Percentiles rank a stretch among this genome's conserved stretches.
Conservation (phyloP, 1,140 invertebrate genomes). For the Aphelenchoides fujianensis region DNA sequence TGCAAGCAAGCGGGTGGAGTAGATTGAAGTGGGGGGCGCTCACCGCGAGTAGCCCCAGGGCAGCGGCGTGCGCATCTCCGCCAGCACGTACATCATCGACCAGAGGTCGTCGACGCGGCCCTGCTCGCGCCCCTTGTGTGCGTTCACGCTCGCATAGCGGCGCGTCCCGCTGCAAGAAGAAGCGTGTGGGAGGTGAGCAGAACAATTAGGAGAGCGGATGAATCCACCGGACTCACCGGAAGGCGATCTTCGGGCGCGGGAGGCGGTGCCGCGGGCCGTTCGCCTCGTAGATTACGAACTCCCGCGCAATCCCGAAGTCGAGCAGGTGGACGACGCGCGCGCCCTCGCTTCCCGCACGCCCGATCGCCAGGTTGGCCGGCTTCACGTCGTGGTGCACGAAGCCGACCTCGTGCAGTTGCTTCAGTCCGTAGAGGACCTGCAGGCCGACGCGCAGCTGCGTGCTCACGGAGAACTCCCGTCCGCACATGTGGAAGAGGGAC, state of each 20-base stretch:
- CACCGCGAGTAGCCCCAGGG: constrained; percentile 76
- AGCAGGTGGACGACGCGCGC: constrained; percentile 81
- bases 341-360: constrained; percentile 27
- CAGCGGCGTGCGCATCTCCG: constrained; percentile 94
- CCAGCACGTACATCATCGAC: constrained; percentile 98
- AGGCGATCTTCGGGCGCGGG: constrained; percentile 88
- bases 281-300: constrained; percentile 70
- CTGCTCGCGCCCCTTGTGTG: constrained; percentile 83
- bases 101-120: constrained; percentile 79
- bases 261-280: too few relatives aligned
- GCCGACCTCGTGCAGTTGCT: constrained; percentile 23
- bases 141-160: constrained; percentile 96
- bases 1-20: background rate
- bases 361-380: constrained; percentile 28
- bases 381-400: constrained; percentile 30
- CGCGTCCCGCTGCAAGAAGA: constrained; percentile 83
- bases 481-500: too few relatives aligned
- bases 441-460: too few relatives aligned
- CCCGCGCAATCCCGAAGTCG: constrained; percentile 93
- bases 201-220: too few relatives aligned
- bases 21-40: background rate
- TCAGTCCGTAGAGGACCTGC: too few relatives aligned
- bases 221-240: constrained; percentile 86
- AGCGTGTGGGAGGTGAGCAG: too few relatives aligned
- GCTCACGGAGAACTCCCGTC: too few relatives aligned